Base-by-base conservation (phyloP, 2,113 vertebrate species). In the Caracal caracal region DNA sequence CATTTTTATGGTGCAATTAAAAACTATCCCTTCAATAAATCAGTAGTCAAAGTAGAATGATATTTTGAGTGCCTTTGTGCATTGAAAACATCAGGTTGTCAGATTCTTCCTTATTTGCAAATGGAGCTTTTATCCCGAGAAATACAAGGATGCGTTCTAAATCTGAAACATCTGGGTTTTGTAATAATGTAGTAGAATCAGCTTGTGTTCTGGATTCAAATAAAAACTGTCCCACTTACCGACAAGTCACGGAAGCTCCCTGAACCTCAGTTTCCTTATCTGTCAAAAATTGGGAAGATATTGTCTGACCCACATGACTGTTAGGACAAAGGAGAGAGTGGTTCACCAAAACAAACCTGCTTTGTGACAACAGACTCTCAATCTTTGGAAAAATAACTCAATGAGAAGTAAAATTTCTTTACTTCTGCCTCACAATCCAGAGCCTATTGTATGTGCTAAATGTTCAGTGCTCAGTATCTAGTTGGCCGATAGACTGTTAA, bases 131-230 rank as follows among this genome's bases (percentile, higher is more conserved):
- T 94, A 89, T 95, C 97, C 83, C 71, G 35, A 94, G 24, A 68
- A 95, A 91, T 59, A 76, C 1, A 94, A 79, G 88, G 85, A 91
- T 35, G n/a, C 87, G 65, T 93, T 97, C 90, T 90, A 96, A 96
- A 93, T 97, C 76, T 91, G 53, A 94, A 96, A 97, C 91, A 95
- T 97, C 96, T 98, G 96, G 89, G 96, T 96, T 98, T 97, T 94
- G 78, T 97, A 98, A 97, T 82, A 49, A 89, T 6, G 12, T 63
- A 78, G 56, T 79, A 87, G 88, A 93, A 97, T 90, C 13, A 61
- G 96, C 47, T 94, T 96, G 43, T 13, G 49, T 96, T 92, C 94
- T 96, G 88, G 73, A 96, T 43, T 88, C 59, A 59, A 61, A 89
- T 93, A 75, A 94, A 75, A 96, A 68, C 51, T 10, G 49, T 68